phyloP scores from a whole-genome alignment of 2,113 vertebrate species.

The Passer montanus region DNA sequence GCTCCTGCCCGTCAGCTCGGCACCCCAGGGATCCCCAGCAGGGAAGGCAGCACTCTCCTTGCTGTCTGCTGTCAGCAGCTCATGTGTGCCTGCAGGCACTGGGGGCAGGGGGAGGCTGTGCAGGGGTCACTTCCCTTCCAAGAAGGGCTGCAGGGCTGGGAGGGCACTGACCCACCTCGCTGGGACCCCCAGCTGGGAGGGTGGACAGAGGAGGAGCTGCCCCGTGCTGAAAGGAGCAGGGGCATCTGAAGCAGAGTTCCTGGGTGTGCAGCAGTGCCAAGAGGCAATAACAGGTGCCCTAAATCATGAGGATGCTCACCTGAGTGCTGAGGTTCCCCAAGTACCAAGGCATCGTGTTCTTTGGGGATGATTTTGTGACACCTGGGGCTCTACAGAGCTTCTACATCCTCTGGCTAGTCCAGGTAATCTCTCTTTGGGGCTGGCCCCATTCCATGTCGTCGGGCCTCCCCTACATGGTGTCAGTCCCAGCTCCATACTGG shows the following conservation, averaged over 20 bases:
- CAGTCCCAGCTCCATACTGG: neutral
- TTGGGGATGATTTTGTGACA: neutral
- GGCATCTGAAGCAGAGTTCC: neutral
- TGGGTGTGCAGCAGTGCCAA: neutral
- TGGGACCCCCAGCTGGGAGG: neutral
- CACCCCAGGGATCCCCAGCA: neutral
- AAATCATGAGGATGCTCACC: neutral
- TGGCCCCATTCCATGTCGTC: neutral
- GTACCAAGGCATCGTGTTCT: neutral
- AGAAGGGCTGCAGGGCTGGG: neutral
- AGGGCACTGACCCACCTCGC: neutral
- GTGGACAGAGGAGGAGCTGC: neutral
- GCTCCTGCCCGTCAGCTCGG: slow-evolving; percentile 12
- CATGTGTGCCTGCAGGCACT: neutral
- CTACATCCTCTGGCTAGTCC: neutral
- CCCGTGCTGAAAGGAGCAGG: neutral
- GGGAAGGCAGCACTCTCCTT: neutral
- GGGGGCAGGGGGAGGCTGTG: neutral
- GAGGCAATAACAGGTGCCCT: neutral
- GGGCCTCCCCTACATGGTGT: rapidly evolving
- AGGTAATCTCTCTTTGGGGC: neutral
- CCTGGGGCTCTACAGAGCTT: neutral
- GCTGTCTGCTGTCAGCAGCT: neutral
- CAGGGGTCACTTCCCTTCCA: neutral
- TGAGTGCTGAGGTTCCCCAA: rapidly evolving